Conservation (phyloP, 2,797 vertebrate species). For the Lateolabrax maculatus region DNA sequence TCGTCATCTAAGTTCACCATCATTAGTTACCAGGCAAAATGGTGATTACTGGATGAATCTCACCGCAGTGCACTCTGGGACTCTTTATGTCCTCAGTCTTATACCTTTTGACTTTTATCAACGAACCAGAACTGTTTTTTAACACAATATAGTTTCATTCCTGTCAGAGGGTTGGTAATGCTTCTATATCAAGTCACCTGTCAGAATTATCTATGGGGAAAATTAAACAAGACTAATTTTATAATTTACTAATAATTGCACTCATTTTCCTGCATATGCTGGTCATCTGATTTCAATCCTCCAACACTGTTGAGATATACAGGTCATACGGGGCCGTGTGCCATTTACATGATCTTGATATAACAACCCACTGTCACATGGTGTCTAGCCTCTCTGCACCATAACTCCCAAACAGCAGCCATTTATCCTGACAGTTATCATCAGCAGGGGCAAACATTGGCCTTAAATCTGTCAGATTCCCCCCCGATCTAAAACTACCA, state of each 20-base stretch:
- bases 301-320: not conserved
- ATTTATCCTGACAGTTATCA: not conserved
- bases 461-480: not conserved
- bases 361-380: not conserved
- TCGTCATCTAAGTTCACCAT: not conserved
- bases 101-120: not conserved
- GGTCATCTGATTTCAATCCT: not conserved
- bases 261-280: not conserved
- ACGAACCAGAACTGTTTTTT: not conserved
- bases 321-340: not conserved
- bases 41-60: not conserved
- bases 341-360: not conserved
- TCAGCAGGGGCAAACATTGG: not conserved
- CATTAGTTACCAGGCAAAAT: not conserved
- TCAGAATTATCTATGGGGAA: not conserved
- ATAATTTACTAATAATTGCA: not conserved
- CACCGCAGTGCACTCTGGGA: not conserved
- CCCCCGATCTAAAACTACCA: constrained; percentile 14
- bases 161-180: no score
- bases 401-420: not conserved
- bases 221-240: not conserved
- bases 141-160: no score
- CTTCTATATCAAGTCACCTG: no score
- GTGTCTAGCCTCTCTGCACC: not conserved
- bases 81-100: not conserved